phyloP scores from a whole-genome alignment of 2,113 vertebrate species.

The Gobio gobio region DNA sequence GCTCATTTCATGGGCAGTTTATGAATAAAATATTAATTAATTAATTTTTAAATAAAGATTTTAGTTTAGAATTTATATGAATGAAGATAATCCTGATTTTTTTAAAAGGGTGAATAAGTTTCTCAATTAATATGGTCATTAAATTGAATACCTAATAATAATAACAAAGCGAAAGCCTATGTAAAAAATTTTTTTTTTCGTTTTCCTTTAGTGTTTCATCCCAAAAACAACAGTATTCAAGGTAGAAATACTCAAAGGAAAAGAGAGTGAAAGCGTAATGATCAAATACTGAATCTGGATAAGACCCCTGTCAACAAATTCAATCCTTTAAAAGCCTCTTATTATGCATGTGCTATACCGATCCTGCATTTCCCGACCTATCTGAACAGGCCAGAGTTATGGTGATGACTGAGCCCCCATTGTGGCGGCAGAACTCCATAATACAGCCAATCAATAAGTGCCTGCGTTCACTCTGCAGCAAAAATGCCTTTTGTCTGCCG shows the following conservation, averaged over 20 bases:
- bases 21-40: no score
- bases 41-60: neutral
- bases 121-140: neutral
- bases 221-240: neutral
- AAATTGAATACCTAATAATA: neutral
- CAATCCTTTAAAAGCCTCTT: conserved; percentile 44
- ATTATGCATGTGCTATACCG: conserved; percentile 32
- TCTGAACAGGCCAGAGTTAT: conserved; percentile 44
- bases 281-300: neutral
- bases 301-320: conserved; percentile 29
- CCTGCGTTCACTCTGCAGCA: conserved; percentile 20
- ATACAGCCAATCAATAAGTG: conserved; percentile 49
- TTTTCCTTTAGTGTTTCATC: neutral
- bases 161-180: neutral
- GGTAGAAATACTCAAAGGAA: neutral
- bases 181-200: neutral
- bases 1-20: no score
- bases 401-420: conserved; percentile 38
- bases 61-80: no score
- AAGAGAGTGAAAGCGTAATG: neutral
- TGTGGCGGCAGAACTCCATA: conserved; percentile 40
- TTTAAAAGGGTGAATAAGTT: neutral
- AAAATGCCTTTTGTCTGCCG: conserved; percentile 30
- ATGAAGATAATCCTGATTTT: no score
- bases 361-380: conserved; percentile 20